Conservation (phyloP, 2,888 invertebrate genomes). For the Spodoptera picta region DNA sequence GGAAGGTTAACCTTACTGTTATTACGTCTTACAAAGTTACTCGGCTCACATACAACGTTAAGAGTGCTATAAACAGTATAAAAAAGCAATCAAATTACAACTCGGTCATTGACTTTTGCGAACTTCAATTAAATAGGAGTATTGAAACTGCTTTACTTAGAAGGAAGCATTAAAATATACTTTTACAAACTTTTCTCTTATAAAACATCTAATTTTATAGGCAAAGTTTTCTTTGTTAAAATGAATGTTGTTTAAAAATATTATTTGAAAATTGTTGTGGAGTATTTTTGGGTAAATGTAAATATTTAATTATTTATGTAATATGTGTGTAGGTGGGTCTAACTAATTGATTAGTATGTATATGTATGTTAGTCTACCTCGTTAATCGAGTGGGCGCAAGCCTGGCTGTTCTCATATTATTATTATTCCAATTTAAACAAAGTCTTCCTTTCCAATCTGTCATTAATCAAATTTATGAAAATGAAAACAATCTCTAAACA, state of each 20-base stretch:
- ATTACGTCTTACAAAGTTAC: background rate
- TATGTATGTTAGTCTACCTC: too few relatives aligned
- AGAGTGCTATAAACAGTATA: background rate
- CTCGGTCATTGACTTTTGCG: slow-evolving; percentile 12
- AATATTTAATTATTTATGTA: too few relatives aligned
- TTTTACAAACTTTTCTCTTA: slow-evolving; percentile 32
- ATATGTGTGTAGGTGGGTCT: too few relatives aligned
- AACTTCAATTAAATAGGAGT: slow-evolving; percentile 26
- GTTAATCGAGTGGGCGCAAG: too few relatives aligned
- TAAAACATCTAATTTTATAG: slow-evolving; percentile 44
- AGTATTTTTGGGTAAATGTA: too few relatives aligned
- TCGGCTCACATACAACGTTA: background rate
- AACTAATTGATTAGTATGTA: too few relatives aligned
- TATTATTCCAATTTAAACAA: too few relatives aligned
- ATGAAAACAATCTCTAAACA: too few relatives aligned
- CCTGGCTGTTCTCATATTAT: too few relatives aligned
- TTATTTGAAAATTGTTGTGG: too few relatives aligned
- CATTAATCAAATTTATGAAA: too few relatives aligned
- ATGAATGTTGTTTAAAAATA: background rate
- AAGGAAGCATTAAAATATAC: slow-evolving; percentile 28
- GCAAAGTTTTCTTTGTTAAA: slow-evolving; percentile 29
- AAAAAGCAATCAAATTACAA: slow-evolving; percentile 5
- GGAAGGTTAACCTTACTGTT: background rate
- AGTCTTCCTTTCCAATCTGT: too few relatives aligned
- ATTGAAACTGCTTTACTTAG: slow-evolving; percentile 21